phyloP scores from a whole-genome alignment of 1,140 invertebrate genomes.

The Caenorhabditis latens region DNA sequence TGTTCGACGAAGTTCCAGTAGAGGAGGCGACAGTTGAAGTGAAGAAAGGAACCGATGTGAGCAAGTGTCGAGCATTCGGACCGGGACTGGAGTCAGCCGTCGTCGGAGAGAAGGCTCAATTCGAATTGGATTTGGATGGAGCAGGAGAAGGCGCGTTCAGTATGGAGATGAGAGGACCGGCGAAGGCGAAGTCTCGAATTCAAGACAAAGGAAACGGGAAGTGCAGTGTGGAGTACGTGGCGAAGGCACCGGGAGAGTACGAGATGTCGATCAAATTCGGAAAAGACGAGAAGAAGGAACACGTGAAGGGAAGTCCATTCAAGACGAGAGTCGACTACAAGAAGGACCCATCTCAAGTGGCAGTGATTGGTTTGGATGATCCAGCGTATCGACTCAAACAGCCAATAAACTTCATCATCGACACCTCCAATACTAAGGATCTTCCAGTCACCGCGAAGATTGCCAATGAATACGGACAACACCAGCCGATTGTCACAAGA shows the following conservation, averaged over 20 bases:
- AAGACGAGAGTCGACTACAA: slow-evolving; percentile 81
- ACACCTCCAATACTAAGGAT: slow-evolving; percentile 82
- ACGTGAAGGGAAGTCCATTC: slow-evolving; percentile 78
- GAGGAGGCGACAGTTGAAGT: not conserved
- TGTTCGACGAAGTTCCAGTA: slow-evolving; percentile 56
- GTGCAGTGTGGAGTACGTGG: slow-evolving; percentile 85
- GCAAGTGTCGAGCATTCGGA: slow-evolving; percentile 4
- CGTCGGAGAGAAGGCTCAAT: slow-evolving; percentile 54
- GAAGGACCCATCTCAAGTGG: slow-evolving; percentile 83
- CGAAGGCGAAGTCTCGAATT: slow-evolving; percentile 81
- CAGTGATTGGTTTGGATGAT: slow-evolving; percentile 81
- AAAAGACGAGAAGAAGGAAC: slow-evolving; percentile 51
- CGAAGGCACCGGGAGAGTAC: slow-evolving; percentile 85
- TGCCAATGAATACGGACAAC: not conserved
- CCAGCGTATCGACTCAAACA: slow-evolving; percentile 81
- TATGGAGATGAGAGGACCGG: slow-evolving; percentile 87
- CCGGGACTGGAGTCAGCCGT: slow-evolving; percentile 14
- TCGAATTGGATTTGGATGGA: slow-evolving; percentile 76
- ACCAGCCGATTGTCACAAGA: slow-evolving; percentile 5
- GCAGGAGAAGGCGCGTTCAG: slow-evolving; percentile 88
- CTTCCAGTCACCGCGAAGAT: slow-evolving; percentile 12
- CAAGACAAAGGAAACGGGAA: slow-evolving; percentile 86
- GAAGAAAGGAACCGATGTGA: slow-evolving; percentile 49
- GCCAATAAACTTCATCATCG: slow-evolving; percentile 86
- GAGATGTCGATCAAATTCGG: slow-evolving; percentile 84